Percentiles rank a stretch among this genome's conserved stretches.
phyloP scores from a whole-genome alignment of 2,113 vertebrate genomes.

The Polypterus bichir region DNA sequence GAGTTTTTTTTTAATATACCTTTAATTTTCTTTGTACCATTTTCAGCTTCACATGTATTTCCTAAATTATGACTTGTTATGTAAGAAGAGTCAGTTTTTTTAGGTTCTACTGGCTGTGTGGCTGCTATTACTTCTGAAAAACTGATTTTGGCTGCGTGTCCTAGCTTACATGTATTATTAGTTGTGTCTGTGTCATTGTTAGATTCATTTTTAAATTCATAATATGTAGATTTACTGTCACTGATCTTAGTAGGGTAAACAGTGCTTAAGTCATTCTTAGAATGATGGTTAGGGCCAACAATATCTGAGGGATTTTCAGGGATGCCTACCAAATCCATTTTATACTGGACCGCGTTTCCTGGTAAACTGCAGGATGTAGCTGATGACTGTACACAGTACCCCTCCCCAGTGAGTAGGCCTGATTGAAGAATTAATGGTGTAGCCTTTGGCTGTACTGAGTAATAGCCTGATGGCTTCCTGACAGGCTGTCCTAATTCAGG shows the following conservation, averaged over 20 bases:
- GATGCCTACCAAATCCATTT: conserved; percentile 7
- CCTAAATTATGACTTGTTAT: too few relatives aligned
- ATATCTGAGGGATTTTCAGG: conserved; percentile 14
- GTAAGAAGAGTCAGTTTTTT: too few relatives aligned
- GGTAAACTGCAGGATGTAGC: conserved; percentile 18
- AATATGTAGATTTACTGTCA: conserved; percentile 28
- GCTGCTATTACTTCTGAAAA: background rate
- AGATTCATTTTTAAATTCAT: conserved; percentile 26
- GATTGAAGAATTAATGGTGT: conserved; percentile 32
- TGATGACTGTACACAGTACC: conserved; percentile 13
- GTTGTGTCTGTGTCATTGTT: conserved; percentile 20
- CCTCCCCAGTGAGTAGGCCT: conserved; percentile 30
- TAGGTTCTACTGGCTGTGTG: too few relatives aligned
- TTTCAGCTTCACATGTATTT: conserved; percentile 8
- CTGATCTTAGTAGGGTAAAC: conserved; percentile 22
- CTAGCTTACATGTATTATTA: conserved; percentile 21
- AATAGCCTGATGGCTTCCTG: conserved; percentile 26
- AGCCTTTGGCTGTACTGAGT: conserved; percentile 32
- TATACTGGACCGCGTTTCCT: conserved; percentile 14
- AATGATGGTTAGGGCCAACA: conserved; percentile 14
- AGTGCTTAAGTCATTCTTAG: conserved; percentile 16
- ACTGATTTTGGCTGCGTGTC: conserved; percentile 8
- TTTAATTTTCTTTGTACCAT: conserved; percentile 43
- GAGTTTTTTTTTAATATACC: conserved; percentile 77
- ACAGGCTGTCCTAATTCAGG: conserved; percentile 36